Evolutionary conservation across 2,113 vertebrate genomes (phyloP), one percentile per base, ranked within the genome.

Genomic region (Prunella fulvescens): DNA sequence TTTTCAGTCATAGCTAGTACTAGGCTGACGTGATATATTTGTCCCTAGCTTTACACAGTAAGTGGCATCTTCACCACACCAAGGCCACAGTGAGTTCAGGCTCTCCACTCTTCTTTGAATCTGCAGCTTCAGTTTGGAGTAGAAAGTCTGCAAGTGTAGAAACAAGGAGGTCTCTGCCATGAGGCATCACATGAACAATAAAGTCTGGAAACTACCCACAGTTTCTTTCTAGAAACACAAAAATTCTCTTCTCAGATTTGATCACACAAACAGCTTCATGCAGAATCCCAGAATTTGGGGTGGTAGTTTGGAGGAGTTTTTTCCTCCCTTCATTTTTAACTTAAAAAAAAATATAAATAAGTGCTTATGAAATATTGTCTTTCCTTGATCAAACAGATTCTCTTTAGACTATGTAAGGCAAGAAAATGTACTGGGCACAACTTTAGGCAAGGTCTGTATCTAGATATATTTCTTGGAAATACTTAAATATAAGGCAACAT

Each of bases 391-490:
- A 60, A 70, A 56, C 16, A 54, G 24, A 73, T 56, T 92, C 58
- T 58, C 76, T 70, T 83, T 60, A 66, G 48, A 62, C 56, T 66
- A 31, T 25, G 82, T 65, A 86, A 80, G 20, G 47, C 50, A 86
- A 80, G 53, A 90, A 88, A 92, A 90, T 81, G 42, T 88, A 76
- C 67, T 73, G 69, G 47, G 51, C 26, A 70, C 28, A 88, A 65
- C 40, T 61, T 90, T 48, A 69, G 1, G 2, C 39, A 83, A 62
- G n/a, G 37, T 51, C 64, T 88, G 53, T 54, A 80, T 86, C 84
- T 89, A 90, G 88, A 96, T 83, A 50, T 24, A 74, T 71, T 95
- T 94, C 79, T 60, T 71, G 62, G 95, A 95, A 96, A 88, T 94
- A 84, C 69, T 95, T 37, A 72, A 86, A 44, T 44, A 81, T 62